A percentile compares a stretch with the other conserved stretches of the same genome.
Evolutionary conservation across 2,797 vertebrate genomes (phyloP).

Genomic region (Syngnathus rostellatus): DNA sequence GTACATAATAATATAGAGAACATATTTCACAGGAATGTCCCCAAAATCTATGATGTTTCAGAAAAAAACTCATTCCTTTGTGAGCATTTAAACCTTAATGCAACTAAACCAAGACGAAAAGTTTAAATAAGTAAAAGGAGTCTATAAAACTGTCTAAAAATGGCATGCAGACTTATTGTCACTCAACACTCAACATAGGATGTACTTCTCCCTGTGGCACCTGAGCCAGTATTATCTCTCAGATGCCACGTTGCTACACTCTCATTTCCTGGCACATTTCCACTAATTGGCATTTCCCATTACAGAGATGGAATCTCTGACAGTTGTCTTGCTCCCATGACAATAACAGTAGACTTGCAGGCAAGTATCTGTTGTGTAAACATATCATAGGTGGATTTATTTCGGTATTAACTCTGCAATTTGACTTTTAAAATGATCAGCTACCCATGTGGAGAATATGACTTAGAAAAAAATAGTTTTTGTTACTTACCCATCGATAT

Average conservation of each 20-base stretch:
- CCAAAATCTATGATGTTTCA: neutral
- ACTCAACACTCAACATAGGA: neutral
- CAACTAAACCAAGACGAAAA: neutral
- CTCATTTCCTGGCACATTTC: slow-evolving; percentile 15
- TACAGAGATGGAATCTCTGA: slow-evolving; percentile 27
- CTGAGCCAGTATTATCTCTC: slow-evolving; percentile 9
- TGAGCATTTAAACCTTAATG: neutral
- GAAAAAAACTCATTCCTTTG: neutral
- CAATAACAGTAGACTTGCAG: slow-evolving; percentile 10
- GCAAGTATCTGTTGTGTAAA: neutral
- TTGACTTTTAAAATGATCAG: neutral
- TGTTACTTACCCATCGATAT: neutral
- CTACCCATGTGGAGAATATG: neutral
- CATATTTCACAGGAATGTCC: neutral
- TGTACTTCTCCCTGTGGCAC: slow-evolving; percentile 1
- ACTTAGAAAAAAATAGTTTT: neutral
- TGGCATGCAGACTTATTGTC: neutral
- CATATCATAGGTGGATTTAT: neutral
- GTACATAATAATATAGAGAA: neutral
- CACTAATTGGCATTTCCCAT: slow-evolving; percentile 39
- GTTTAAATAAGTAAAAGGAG: neutral
- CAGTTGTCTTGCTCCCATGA: slow-evolving; percentile 17
- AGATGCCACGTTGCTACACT: slow-evolving; percentile 8
- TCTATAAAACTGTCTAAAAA: neutral
- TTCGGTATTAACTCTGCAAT: neutral